These are phyloP conservation scores for Suricata suricatta DNA, from an alignment of 2,113 vertebrate species.

Conservation along the genomic window DNA sequence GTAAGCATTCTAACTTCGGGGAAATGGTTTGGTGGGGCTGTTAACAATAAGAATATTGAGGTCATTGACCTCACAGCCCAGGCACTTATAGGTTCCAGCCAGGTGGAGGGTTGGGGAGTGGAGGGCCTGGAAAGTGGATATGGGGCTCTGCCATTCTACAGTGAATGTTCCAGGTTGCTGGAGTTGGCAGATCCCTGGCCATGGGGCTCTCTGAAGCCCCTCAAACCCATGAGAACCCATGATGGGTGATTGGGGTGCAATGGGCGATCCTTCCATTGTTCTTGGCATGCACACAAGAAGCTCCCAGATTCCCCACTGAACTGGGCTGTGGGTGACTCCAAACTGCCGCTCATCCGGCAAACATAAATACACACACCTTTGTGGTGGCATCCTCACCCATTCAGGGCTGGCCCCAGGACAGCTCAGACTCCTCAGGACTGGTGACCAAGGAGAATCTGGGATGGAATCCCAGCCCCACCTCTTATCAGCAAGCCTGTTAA, in stretches of 20 bases:
- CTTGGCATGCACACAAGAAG: not conserved
- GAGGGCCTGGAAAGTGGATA: not conserved
- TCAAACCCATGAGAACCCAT: not conserved
- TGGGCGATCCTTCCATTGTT: not conserved
- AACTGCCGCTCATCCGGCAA: not conserved
- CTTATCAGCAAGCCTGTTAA: not conserved
- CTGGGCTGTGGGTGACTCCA: not conserved
- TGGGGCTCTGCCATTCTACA: not conserved
- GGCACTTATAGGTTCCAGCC: not conserved
- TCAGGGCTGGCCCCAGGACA: not conserved
- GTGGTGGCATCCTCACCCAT: rapidly evolving
- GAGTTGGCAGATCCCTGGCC: not conserved
- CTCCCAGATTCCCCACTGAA: not conserved
- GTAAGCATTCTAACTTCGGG: not conserved
- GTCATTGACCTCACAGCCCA: rapidly evolving
- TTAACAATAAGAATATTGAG: not conserved
- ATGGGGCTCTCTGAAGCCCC: not conserved
- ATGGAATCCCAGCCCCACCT: not conserved
- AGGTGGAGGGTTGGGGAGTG: not conserved
- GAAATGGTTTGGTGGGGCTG: not conserved
- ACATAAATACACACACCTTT: rapidly evolving
- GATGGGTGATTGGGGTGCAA: rapidly evolving
- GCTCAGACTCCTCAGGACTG: not conserved
- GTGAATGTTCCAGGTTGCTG: not conserved
- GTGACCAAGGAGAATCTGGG: not conserved